A percentile compares a stretch with the other conserved stretches of the same genome.
phyloP scores from a whole-genome alignment of 2,797 vertebrate species.

The Mormyrops boulengeri region DNA sequence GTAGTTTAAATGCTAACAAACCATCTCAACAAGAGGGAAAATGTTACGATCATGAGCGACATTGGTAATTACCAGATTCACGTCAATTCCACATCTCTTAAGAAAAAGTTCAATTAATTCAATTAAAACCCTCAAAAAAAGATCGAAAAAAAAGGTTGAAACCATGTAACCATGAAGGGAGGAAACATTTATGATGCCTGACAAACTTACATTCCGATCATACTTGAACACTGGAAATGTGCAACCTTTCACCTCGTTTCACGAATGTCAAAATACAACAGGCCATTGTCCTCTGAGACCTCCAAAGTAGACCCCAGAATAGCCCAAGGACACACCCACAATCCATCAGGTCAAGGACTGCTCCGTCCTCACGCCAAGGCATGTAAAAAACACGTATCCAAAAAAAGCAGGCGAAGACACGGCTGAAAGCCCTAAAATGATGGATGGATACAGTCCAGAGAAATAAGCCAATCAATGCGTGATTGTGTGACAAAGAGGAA shows the following conservation, averaged over 20 bases:
- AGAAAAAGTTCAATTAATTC: not conserved
- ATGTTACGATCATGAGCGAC: not conserved
- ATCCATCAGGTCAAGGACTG: not conserved
- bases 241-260: slow-evolving; percentile 17
- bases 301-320: slow-evolving; percentile 11
- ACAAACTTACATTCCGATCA: not conserved
- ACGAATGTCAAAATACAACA: slow-evolving; percentile 7
- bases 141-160: not conserved
- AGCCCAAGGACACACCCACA: slow-evolving; percentile 4
- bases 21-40: not conserved
- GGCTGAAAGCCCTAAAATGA: not conserved
- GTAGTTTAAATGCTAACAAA: not conserved
- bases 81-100: not conserved
- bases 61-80: not conserved
- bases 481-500: not conserved
- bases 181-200: not conserved
- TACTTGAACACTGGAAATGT: slow-evolving; percentile 11
- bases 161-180: not conserved
- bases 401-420: not conserved
- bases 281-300: slow-evolving; percentile 3
- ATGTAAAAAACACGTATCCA: not conserved
- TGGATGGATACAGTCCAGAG: not conserved
- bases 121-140: not conserved
- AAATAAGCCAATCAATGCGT: not conserved
- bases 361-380: not conserved